These are phyloP conservation scores for Tragelaphus imberbis DNA, from an alignment of 2,113 vertebrate genomes.

Conservation along the genomic window DNA sequence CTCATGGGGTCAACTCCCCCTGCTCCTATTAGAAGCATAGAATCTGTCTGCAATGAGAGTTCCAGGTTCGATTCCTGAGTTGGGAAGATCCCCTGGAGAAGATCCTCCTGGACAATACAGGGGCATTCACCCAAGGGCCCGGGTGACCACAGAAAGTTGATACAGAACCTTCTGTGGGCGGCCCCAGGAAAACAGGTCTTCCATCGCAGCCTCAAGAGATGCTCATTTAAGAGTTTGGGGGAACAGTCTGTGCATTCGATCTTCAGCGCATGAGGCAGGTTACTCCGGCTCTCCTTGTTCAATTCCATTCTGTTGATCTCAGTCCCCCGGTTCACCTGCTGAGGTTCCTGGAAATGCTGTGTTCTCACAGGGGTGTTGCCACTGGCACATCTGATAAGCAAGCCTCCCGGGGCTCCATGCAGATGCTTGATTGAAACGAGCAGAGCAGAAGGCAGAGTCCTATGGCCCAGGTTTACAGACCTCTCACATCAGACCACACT, in stretches of 20 bases:
- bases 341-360: neutral
- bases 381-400: neutral
- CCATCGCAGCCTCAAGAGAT: neutral
- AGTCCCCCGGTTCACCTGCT: neutral
- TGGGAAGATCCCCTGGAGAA: neutral
- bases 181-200: neutral
- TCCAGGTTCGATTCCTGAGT: neutral
- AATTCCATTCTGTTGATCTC: fast-evolving
- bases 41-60: neutral
- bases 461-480: fast-evolving
- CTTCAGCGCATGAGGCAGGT: fast-evolving
- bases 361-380: fast-evolving
- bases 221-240: neutral
- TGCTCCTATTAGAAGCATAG: neutral
- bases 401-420: fast-evolving
- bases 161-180: neutral
- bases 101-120: neutral
- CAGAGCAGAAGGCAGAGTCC: neutral
- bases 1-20: neutral
- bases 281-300: neutral
- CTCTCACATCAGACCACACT: fast-evolving
- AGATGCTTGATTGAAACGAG: fast-evolving
- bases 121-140: neutral
- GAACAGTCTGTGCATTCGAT: fast-evolving
- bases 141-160: neutral